Base-by-base conservation (phyloP, 2,113 vertebrate species). In the Leuciscus idus region DNA sequence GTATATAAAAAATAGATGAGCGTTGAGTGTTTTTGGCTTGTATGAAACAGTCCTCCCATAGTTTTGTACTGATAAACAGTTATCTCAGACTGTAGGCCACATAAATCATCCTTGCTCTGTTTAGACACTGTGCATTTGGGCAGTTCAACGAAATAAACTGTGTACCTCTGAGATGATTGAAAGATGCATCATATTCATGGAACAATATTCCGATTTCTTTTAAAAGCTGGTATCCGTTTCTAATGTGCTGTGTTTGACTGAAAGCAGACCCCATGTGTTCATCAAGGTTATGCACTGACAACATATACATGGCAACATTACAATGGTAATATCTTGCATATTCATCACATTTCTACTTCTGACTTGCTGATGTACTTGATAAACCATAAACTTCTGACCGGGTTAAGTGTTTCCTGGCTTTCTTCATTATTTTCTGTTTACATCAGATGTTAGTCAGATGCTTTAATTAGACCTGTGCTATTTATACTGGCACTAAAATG, bases 91-190 rank as follows among this genome's bases (percentile, higher is more conserved):
- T 87, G 91, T 90, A 87, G 89, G 92, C 90, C 90, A 92, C 93
- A 94, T 95, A 92, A 93, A 91, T 94, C 93, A 94, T 91, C 91
- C 92, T 90, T 90, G 88, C 62, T 91, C 90, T 95, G 93, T 94
- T 94, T 94, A 93, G 92, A 94, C 90, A 89, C 89, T 80, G 92
- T 91, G 76, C 86, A 75, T 82, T 90, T 91, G 88, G 81, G 84
- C 91, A 88, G 81, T 91, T 90, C 92, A 92, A 91, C 93, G 92
- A 93, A 92, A 87, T 84, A 91, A 93, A 91, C 30, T 83, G 89
- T 88, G 90, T 91, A 93, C 92, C 91, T 77, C 86, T 84, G 90
- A 87, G 68, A 92, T 77, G 84, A 90, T 90, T 92, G 92, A 94
- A 89, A 36, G 92, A 91, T 91, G 85, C 84, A 83, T 86, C 84